These are phyloP conservation scores for Plagodis pulveraria DNA, from an alignment of 2,888 invertebrate genomes.

Conservation along the genomic window DNA sequence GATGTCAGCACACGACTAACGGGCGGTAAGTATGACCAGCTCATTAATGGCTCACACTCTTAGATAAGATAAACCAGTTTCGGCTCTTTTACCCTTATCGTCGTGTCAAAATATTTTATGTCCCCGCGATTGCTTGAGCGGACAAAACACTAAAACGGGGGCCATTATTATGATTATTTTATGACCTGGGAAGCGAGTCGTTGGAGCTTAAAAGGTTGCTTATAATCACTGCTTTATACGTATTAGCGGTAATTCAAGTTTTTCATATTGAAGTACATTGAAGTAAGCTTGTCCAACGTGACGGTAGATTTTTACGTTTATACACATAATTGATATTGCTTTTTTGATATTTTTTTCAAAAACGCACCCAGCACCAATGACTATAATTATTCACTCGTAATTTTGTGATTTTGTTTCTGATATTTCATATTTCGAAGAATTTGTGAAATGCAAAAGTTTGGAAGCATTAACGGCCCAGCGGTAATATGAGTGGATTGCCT, in stretches of 20 bases:
- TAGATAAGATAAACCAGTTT: slow-evolving; percentile 74
- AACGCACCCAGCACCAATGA: too few species aligned
- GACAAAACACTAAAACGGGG: slow-evolving; percentile 39
- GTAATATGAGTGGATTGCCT: too few species aligned
- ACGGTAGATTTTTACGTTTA: too few species aligned
- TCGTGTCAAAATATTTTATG: slow-evolving; percentile 80
- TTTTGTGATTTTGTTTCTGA: too few species aligned
- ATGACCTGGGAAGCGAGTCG: slow-evolving; percentile 36
- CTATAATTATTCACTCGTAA: too few species aligned
- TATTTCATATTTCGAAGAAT: too few species aligned
- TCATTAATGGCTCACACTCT: slow-evolving; percentile 72
- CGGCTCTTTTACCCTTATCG: slow-evolving; percentile 75
- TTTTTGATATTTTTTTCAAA: too few species aligned
- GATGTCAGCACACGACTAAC: slow-evolving; percentile 56
- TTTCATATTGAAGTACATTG: too few species aligned
- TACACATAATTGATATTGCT: too few species aligned
- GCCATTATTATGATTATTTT: slow-evolving; percentile 43
- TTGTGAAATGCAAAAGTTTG: too few species aligned
- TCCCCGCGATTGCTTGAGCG: slow-evolving; percentile 58
- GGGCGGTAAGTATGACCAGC: slow-evolving; percentile 54
- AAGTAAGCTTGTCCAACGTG: too few species aligned
- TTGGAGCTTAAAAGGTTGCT: slow-evolving; percentile 31
- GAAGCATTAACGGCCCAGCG: too few species aligned
- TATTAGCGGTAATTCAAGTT: slow-evolving; percentile 8
- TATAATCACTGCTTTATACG: slow-evolving; percentile 15